A percentile compares a stretch with the other conserved stretches of the same genome.
phyloP scores from a whole-genome alignment of 2,888 invertebrate genomes.

The Boloria euphrosyne region DNA sequence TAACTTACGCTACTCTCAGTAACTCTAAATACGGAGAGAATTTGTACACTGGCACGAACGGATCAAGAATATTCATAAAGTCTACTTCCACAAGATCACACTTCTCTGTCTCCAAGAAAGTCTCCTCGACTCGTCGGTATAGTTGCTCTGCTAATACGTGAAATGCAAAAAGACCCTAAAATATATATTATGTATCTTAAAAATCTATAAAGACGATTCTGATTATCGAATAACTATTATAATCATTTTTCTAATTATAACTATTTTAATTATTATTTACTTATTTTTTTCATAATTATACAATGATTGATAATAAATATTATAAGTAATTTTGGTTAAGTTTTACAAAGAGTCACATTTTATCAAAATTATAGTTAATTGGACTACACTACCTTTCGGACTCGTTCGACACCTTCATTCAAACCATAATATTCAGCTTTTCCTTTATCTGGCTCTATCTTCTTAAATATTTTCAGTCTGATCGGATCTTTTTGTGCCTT shows the following conservation, averaged over 20 bases:
- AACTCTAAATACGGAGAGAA: constrained; percentile 66
- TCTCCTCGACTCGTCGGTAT: constrained; percentile 77
- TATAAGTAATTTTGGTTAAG: too few species aligned
- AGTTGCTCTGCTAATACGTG: constrained; percentile 72
- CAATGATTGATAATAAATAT: too few species aligned
- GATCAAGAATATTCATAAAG: constrained; percentile 55
- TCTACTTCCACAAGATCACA: constrained; percentile 80
- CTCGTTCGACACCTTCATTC: constrained; percentile 64
- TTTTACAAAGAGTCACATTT: too few species aligned
- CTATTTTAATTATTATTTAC: too few species aligned
- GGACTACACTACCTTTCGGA: constrained; percentile 60
- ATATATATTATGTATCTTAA: not conserved
- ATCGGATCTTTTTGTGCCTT: constrained; percentile 65
- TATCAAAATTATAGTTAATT: not conserved
- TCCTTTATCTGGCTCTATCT: constrained; percentile 61
- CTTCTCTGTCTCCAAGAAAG: constrained; percentile 81
- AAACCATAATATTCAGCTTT: constrained; percentile 58
- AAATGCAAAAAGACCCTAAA: constrained; percentile 75
- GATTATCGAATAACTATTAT: too few species aligned
- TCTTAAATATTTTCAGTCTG: constrained; percentile 54
- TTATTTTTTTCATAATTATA: too few species aligned
- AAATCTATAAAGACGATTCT: too few species aligned
- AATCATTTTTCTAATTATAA: too few species aligned
- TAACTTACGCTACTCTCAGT: constrained; percentile 61
- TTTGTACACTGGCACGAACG: constrained; percentile 59